Evolutionary conservation across 2,113 vertebrate genomes (phyloP).

Genomic region (Polyodon spathula): DNA sequence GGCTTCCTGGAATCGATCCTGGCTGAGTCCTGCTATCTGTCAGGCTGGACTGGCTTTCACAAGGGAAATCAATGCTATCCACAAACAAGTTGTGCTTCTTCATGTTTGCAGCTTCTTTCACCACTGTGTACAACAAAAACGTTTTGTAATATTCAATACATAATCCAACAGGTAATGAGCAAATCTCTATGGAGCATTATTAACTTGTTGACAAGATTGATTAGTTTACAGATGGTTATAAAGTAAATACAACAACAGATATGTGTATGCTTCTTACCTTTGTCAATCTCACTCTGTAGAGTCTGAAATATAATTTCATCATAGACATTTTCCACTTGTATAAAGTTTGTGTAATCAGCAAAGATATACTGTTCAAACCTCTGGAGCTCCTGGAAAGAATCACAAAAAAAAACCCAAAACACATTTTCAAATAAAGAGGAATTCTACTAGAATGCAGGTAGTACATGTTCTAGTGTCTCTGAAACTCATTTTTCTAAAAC

Average conservation of each 20-base stretch:
- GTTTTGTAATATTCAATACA: background rate
- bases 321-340: slow-evolving; percentile 81
- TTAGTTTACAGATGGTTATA: background rate
- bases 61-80: slow-evolving; percentile 62
- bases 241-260: background rate
- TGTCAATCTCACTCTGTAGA: slow-evolving; percentile 67
- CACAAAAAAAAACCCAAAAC: background rate
- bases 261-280: slow-evolving; percentile 55
- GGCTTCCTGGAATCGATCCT: slow-evolving; percentile 61
- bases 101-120: slow-evolving; percentile 73
- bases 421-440: background rate
- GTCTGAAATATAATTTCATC: slow-evolving; percentile 72
- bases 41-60: slow-evolving; percentile 67
- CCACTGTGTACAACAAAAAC: slow-evolving; percentile 55
- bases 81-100: slow-evolving; percentile 82
- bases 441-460: no score
- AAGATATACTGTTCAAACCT: slow-evolving; percentile 68
- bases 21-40: slow-evolving; percentile 54
- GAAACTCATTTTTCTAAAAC: no score
- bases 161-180: background rate
- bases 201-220: no score
- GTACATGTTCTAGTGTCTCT: no score
- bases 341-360: slow-evolving; percentile 66
- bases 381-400: slow-evolving; percentile 67
- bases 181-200: no score